Base-by-base conservation (phyloP, 1,140 invertebrate species). In the Formica exsecta region DNA sequence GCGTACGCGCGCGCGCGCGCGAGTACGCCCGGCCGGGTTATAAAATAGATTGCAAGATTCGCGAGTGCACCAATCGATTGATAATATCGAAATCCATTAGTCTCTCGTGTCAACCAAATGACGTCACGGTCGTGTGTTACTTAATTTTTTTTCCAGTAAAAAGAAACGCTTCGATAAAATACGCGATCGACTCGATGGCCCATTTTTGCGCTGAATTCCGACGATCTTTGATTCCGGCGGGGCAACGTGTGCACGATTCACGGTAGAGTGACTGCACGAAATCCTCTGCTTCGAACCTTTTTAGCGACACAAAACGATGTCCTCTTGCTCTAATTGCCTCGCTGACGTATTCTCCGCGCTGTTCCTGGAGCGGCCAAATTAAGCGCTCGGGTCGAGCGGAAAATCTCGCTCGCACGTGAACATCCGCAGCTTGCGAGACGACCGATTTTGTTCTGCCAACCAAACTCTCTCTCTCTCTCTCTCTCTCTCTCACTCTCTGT, bases 311-410 rank as follows among this genome's bases (percentile, higher is more conserved):
- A 59, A 36, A 59, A 51, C 68, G 62, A 83, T 62, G 81, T 90
- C 64, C 76, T 90, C 76, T 59, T 77, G 76, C 86, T 90, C 89
- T 90, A 90, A 90, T 90, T 90, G 86, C 62, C 75, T 32, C 70
- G 57, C 86, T 86, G 71, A 85, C 86, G 86, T 87, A 68, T 86
- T 75, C 41, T 61, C 62, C 73, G 41, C 44, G 76, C 80, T 86
- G 70, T 86, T 87, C 64, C 85, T 81, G 71, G 71, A 85, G 75
- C 59, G 61, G 64, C 5, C 65, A 57, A 81, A 87, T 90, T 87
- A 90, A 73, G 74, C 51, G 54, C 83, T 59, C 85, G 77, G 70
- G 76, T 84, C 19, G 54, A 51, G 54, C 61, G 62, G 71, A 91
- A 87, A 88, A 91, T 89, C 71, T 73, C 32, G 59, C n/a, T 62